These are phyloP conservation scores for Drosophila teissieri DNA, from an alignment of 1,140 invertebrate species.

Conservation along the genomic window DNA sequence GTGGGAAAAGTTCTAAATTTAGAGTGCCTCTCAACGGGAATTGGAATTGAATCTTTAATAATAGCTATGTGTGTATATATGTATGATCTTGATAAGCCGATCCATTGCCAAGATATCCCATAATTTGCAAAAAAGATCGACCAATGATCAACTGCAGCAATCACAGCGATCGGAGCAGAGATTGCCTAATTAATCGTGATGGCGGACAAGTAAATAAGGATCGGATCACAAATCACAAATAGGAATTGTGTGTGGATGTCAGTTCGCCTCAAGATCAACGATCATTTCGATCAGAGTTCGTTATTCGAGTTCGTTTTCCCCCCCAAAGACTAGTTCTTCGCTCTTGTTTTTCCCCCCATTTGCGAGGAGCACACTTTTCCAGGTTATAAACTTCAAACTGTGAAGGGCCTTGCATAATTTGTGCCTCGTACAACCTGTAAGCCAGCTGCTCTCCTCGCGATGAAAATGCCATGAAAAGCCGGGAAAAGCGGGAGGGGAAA, in stretches of 20 bases:
- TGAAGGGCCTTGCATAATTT: constrained; percentile 53
- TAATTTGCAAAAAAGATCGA: constrained; percentile 1
- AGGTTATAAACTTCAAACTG: constrained; percentile 33
- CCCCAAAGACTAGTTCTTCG: constrained; percentile 11
- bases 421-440: constrained; percentile 44
- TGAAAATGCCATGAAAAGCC: constrained; percentile 1
- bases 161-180: constrained; percentile 6
- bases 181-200: constrained; percentile 20
- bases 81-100: neutral
- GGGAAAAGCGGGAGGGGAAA: neutral
- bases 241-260: constrained; percentile 1
- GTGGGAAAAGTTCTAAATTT: constrained; percentile 8
- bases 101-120: neutral
- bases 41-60: neutral
- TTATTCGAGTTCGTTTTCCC: constrained; percentile 4
- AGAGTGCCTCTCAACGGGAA: neutral
- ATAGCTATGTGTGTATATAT: neutral
- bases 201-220: constrained; percentile 4
- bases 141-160: constrained; percentile 2
- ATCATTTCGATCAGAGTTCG: constrained; percentile 4
- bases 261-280: constrained; percentile 7
- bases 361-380: constrained; percentile 15
- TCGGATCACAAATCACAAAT: constrained; percentile 1
- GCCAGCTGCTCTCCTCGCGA: constrained; percentile 12
- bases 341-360: neutral